These are phyloP conservation scores for Pogonomyrmex barbatus DNA, from an alignment of 1,140 invertebrate genomes.

Conservation along the genomic window DNA sequence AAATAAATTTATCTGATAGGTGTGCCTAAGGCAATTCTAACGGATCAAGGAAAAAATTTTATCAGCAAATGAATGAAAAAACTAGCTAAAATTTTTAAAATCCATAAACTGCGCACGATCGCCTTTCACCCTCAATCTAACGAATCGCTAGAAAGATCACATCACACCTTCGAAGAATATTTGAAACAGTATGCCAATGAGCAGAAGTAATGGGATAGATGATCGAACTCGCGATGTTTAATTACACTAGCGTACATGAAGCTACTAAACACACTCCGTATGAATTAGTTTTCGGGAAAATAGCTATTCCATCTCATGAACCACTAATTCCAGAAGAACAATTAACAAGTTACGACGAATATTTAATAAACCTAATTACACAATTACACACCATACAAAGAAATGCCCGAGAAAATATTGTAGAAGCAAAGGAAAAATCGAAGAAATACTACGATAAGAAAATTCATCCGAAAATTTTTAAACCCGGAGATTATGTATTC, in stretches of 20 bases:
- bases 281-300: neutral
- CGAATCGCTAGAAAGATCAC: neutral
- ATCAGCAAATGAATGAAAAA: neutral
- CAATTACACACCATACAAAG: neutral
- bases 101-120: neutral
- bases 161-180: neutral
- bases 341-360: neutral
- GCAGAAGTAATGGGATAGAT: neutral
- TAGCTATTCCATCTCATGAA: neutral
- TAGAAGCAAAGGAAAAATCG: conserved; percentile 52
- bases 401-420: conserved; percentile 48
- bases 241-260: neutral
- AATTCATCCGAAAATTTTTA: conserved; percentile 13
- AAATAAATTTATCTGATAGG: neutral
- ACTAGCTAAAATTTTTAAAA: neutral
- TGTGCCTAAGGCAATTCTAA: neutral
- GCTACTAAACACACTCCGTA: neutral
- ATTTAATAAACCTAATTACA: neutral
- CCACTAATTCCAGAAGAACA: neutral
- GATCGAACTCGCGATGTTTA: neutral
- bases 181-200: neutral
- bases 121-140: neutral
- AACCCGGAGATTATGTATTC: conserved; percentile 4
- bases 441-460: conserved; percentile 53
- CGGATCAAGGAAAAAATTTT: neutral